A percentile compares a stretch with the other conserved stretches of the same genome.
phyloP scores from a whole-genome alignment of 2,888 invertebrate genomes.

The Cremastinae sp. region DNA sequence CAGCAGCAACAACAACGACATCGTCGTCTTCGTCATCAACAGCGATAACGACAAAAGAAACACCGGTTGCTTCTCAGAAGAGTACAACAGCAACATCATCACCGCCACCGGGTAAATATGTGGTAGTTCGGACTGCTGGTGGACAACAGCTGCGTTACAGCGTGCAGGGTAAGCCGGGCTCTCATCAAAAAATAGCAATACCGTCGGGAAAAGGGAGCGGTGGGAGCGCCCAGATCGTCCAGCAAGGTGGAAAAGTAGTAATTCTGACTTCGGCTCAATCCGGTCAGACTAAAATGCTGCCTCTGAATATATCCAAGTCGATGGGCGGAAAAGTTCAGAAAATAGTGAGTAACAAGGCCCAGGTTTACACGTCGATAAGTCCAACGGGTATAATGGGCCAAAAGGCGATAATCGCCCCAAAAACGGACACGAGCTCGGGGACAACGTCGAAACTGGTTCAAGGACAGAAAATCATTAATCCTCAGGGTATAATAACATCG shows the following conservation, averaged over 20 bases:
- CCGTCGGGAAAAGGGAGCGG: conserved; percentile 69
- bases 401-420: conserved; percentile 72
- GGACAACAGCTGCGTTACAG: conserved; percentile 75
- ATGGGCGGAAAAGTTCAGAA: conserved; percentile 81
- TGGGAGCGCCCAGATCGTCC: conserved; percentile 76
- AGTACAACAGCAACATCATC: no score
- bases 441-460: conserved; percentile 79
- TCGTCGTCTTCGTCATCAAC: no score
- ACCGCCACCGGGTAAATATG: conserved; percentile 75
- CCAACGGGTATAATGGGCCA: conserved; percentile 66
- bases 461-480: conserved; percentile 76
- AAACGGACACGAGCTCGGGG: conserved; percentile 76
- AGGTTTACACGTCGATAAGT: conserved; percentile 79
- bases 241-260: conserved; percentile 77
- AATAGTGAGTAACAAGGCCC: conserved; percentile 83
- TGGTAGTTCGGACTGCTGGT: conserved; percentile 76
- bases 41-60: conserved; percentile 64
- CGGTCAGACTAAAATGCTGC: conserved; percentile 74
- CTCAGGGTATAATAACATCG: conserved; percentile 75
- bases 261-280: conserved; percentile 76
- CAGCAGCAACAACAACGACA: no score
- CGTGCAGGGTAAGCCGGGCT: conserved; percentile 71
- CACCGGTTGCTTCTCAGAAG: conserved; percentile 71
- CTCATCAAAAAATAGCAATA: conserved; percentile 72
- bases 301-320: conserved; percentile 77